Conservation (phyloP, 2,797 vertebrate genomes). For the Ctenochaetus hawaiiensis region DNA sequence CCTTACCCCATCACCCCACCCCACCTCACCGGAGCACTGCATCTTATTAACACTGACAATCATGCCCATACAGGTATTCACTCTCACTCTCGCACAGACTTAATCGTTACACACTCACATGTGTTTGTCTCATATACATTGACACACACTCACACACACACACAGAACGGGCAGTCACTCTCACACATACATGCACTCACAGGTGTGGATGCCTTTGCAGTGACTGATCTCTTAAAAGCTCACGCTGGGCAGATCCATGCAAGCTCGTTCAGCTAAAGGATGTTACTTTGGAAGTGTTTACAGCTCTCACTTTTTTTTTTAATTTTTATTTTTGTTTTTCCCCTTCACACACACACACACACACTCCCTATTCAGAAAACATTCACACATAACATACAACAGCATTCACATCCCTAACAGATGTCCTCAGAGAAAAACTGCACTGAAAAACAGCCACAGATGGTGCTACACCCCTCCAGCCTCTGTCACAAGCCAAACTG, state of each 20-base stretch:
- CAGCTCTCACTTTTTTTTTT: constrained; percentile 19
- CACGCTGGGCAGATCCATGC: constrained; percentile 74
- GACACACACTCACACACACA: constrained; percentile 28
- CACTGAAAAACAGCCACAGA: constrained; percentile 80
- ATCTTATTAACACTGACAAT: constrained; percentile 80
- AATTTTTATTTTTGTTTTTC: neutral
- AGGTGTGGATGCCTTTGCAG: constrained; percentile 79
- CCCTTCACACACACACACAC: constrained; percentile 1
- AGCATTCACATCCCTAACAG: constrained; percentile 60
- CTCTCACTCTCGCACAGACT: constrained; percentile 54
- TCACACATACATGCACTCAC: constrained; percentile 39
- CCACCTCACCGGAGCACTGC: constrained; percentile 55
- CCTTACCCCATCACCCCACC: constrained; percentile 43
- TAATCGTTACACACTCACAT: neutral
- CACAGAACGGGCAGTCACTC: constrained; percentile 40
- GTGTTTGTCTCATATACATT: too few species aligned
- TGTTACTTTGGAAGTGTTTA: constrained; percentile 67
- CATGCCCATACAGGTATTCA: constrained; percentile 76
- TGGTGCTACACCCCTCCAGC: constrained; percentile 77
- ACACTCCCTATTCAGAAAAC: constrained; percentile 56
- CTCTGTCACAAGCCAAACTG: constrained; percentile 68
- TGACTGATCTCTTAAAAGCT: constrained; percentile 72
- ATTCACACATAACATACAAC: constrained; percentile 48
- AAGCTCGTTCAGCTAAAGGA: constrained; percentile 62
- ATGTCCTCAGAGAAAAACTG: constrained; percentile 68